Conservation (phyloP, 2,113 vertebrate species). For the Fregetta grallaria region DNA sequence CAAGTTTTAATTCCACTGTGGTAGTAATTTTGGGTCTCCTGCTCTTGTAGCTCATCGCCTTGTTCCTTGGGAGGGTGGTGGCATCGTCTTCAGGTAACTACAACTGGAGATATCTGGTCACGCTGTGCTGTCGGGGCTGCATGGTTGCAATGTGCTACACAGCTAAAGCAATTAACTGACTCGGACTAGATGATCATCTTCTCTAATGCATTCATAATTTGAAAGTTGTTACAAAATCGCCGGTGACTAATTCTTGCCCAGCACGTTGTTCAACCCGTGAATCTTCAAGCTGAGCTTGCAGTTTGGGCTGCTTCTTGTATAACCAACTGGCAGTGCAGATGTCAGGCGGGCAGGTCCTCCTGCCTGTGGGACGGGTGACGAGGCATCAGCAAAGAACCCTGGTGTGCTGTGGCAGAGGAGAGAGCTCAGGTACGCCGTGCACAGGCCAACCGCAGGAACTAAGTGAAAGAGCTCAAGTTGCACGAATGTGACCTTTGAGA, state of each 20-base stretch:
- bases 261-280: background rate
- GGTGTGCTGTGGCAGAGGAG: background rate
- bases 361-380: background rate
- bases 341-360: background rate
- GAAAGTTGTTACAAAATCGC: background rate
- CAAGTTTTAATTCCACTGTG: background rate
- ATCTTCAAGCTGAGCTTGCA: background rate
- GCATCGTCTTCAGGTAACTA: background rate
- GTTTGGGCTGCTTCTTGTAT: background rate
- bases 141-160: background rate
- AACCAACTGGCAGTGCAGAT: background rate
- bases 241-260: background rate
- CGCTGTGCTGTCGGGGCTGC: rapidly evolving
- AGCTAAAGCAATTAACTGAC: background rate
- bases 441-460: background rate
- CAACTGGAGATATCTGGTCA: background rate
- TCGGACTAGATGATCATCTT: background rate
- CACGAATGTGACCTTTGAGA: background rate
- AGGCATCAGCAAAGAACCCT: background rate
- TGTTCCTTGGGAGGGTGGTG: background rate
- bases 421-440: background rate
- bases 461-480: background rate
- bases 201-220: background rate
- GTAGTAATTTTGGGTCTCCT: background rate
- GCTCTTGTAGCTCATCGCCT: background rate